phyloP scores from a whole-genome alignment of 1,140 invertebrate genomes.

The Zaprionus vittiger region DNA sequence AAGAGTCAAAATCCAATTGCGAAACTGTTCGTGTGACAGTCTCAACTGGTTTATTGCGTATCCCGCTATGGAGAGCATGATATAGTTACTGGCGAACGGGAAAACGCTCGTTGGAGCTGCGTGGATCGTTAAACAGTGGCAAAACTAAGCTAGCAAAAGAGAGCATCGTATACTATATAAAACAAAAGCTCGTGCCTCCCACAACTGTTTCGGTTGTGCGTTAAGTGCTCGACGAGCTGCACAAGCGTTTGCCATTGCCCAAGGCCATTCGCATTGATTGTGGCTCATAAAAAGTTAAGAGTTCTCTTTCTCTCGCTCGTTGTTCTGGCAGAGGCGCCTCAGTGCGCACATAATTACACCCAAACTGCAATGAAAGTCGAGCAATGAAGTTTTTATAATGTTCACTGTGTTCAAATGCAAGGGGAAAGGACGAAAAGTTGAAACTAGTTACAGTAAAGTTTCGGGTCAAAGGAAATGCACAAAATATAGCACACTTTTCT shows the following conservation, averaged over 20 bases:
- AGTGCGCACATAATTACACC: slow-evolving; percentile 36
- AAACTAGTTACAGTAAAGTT: background rate
- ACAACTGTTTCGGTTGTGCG: slow-evolving; percentile 28
- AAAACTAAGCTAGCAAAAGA: background rate
- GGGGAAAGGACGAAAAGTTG: background rate
- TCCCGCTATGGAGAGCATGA: background rate
- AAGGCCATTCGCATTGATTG: slow-evolving; percentile 63
- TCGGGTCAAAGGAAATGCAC: background rate
- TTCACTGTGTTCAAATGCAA: slow-evolving; percentile 8
- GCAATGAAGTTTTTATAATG: slow-evolving; percentile 32
- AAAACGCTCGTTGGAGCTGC: slow-evolving; percentile 1
- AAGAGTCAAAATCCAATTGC: slow-evolving; percentile 27
- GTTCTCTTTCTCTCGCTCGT: slow-evolving; percentile 30
- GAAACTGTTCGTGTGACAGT: background rate
- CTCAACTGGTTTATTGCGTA: slow-evolving; percentile 10
- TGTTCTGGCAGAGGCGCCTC: slow-evolving; percentile 5
- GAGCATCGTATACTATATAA: slow-evolving; percentile 15
- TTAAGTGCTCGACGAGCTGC: slow-evolving; percentile 28
- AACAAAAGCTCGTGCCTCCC: slow-evolving; percentile 25
- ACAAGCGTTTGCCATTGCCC: slow-evolving; percentile 35
- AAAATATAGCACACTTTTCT: background rate
- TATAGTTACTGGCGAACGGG: background rate
- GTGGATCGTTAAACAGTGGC: slow-evolving; percentile 26
- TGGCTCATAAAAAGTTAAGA: slow-evolving; percentile 59
- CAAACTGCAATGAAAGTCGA: slow-evolving; percentile 27